Percentiles rank a stretch among this genome's conserved stretches.
phyloP scores from a whole-genome alignment of 2,113 vertebrate species.

The Gavia stellata region DNA sequence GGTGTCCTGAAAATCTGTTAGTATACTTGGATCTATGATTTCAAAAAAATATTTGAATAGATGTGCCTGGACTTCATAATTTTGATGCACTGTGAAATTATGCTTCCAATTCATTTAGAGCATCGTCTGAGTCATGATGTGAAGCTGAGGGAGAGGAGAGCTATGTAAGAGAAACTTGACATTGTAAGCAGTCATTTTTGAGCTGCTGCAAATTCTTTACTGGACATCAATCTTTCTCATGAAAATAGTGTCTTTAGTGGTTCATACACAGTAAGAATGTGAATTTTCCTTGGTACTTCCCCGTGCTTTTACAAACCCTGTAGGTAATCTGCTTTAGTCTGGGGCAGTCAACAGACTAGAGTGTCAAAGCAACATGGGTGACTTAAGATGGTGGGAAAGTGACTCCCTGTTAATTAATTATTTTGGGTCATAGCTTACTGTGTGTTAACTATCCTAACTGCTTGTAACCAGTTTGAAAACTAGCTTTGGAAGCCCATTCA shows the following conservation, averaged over 20 bases:
- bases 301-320: neutral
- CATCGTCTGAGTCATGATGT: neutral
- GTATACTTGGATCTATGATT: neutral
- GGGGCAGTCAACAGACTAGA: neutral
- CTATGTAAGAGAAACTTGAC: neutral
- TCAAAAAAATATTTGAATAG: neutral
- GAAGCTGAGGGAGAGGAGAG: neutral
- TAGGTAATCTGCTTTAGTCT: neutral
- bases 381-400: neutral
- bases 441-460: neutral
- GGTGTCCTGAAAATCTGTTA: neutral
- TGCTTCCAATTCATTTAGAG: neutral
- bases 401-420: neutral
- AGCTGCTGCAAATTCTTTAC: neutral
- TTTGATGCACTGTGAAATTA: conserved; percentile 11
- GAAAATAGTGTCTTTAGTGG: neutral
- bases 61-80: neutral
- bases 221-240: neutral
- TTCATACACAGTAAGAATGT: neutral
- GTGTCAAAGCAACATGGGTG: neutral
- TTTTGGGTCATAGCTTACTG: neutral
- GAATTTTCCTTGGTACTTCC: neutral
- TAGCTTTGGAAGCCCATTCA: conserved; percentile 36
- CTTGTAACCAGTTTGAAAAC: neutral
- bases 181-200: neutral